phyloP scores from a whole-genome alignment of 2,113 vertebrate species.

The Caretta caretta region DNA sequence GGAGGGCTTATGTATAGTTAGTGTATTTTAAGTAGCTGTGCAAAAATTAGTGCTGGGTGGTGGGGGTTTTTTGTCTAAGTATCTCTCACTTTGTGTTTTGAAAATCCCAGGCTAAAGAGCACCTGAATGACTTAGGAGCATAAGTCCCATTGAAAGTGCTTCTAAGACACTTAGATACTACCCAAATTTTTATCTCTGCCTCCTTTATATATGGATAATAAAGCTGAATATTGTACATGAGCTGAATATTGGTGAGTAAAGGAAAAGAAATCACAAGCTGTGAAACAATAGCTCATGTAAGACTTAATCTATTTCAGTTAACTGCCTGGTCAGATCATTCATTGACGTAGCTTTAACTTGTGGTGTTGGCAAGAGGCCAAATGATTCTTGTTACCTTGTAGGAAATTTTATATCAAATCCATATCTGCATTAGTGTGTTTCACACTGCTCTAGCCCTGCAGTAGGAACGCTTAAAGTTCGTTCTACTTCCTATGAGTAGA shows the following conservation, averaged over 20 bases:
- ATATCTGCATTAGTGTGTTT: background rate
- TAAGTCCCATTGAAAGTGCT: no score
- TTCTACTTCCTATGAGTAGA: background rate
- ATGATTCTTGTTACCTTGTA: slow-evolving; percentile 14
- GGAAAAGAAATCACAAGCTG: background rate
- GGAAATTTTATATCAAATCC: background rate
- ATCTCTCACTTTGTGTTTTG: no score
- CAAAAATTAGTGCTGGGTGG: background rate
- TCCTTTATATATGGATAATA: background rate
- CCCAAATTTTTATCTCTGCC: background rate
- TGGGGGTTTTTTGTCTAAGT: background rate
- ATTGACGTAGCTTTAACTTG: slow-evolving; percentile 13
- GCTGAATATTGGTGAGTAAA: background rate
- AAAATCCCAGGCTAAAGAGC: no score
- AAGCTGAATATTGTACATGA: background rate
- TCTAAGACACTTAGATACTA: no score
- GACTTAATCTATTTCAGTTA: background rate
- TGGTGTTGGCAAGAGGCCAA: background rate
- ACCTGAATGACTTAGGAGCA: no score
- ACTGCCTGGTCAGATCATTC: background rate
- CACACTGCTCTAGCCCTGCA: background rate
- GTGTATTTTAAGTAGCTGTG: background rate
- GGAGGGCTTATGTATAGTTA: background rate
- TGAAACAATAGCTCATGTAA: background rate
- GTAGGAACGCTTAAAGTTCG: background rate